Conservation (phyloP, 2,113 vertebrate species). For the Spheniscus mendiculus region DNA sequence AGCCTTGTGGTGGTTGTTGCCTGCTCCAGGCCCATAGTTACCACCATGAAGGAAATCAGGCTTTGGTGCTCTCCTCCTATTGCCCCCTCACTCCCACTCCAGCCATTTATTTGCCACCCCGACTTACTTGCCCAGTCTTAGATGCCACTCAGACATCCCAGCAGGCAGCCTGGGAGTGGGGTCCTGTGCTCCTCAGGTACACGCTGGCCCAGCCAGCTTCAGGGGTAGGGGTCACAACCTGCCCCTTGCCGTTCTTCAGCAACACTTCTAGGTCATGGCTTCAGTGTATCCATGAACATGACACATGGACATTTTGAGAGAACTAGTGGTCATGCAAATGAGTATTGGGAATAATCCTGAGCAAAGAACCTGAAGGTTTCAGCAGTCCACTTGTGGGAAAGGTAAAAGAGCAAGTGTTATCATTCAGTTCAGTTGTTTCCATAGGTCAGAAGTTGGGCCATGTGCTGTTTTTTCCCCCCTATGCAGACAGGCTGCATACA, state of each 20-base stretch:
- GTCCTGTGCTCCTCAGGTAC: neutral
- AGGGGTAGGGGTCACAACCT: neutral
- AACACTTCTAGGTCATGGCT: neutral
- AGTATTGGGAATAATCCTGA: neutral
- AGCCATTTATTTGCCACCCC: neutral
- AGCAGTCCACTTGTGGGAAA: neutral
- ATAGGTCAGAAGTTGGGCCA: neutral
- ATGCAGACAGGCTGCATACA: neutral
- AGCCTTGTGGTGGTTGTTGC: neutral
- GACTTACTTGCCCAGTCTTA: neutral
- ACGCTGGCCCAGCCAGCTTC: accelerated
- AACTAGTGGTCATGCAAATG: neutral
- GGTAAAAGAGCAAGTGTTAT: neutral
- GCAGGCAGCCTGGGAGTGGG: neutral
- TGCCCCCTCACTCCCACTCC: neutral
- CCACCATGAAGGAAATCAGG: neutral
- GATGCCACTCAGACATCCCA: neutral
- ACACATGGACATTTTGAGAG: neutral
- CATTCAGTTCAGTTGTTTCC: neutral
- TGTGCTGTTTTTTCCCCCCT: neutral
- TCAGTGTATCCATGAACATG: neutral
- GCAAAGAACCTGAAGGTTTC: neutral
- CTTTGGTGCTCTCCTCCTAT: neutral
- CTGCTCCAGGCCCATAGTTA: neutral
- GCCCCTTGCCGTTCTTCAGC: neutral